These are phyloP conservation scores for Acipenser transmontanus DNA, from an alignment of 2,797 vertebrate species.

Conservation along the genomic window DNA sequence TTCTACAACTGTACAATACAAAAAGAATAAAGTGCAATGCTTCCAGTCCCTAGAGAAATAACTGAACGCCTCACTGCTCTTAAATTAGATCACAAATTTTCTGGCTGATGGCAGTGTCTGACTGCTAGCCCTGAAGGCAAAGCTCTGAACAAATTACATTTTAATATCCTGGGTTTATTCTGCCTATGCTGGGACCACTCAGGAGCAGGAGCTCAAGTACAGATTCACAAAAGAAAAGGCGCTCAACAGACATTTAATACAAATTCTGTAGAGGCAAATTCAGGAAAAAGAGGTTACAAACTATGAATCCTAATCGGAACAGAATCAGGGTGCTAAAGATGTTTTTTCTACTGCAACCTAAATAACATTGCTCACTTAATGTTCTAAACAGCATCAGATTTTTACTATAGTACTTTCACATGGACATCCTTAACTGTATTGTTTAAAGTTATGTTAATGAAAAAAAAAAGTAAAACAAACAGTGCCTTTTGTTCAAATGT, in stretches of 20 bases:
- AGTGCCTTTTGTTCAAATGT: too few species aligned
- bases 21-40: constrained; percentile 32
- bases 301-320: too few species aligned
- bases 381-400: too few species aligned
- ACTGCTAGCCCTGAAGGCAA: constrained; percentile 52
- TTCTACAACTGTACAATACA: constrained; percentile 15
- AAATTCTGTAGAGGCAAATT: too few species aligned
- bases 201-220: constrained; percentile 17
- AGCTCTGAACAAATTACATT: constrained; percentile 57
- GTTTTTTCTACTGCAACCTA: too few species aligned
- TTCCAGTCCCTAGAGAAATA: constrained; percentile 45
- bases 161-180: constrained; percentile 46
- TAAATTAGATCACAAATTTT: constrained; percentile 74
- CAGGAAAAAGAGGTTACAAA: too few species aligned
- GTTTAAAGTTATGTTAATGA: too few species aligned
- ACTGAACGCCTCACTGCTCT: constrained; percentile 54
- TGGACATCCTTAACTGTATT: too few species aligned
- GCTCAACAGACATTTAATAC: constrained; percentile 7
- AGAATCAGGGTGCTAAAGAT: too few species aligned
- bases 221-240: neutral
- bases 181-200: constrained; percentile 32
- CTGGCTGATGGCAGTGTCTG: constrained; percentile 61
- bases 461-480: too few species aligned
- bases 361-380: too few species aligned
- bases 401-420: too few species aligned